Conservation (phyloP, 1,140 invertebrate species). For the Acyrthosiphon pisum region DNA sequence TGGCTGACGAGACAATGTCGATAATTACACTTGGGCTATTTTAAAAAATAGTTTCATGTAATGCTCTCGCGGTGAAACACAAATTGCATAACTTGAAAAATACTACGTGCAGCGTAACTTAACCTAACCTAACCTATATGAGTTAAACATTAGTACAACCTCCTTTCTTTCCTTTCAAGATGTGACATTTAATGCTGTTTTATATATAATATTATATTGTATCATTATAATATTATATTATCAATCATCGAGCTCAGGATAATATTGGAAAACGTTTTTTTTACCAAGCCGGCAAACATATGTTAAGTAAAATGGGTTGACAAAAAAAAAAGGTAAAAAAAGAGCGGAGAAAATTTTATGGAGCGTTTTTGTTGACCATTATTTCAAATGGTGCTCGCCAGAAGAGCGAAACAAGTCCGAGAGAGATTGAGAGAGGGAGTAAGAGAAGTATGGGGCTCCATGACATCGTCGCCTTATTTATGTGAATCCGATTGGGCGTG, state of each 20-base stretch:
- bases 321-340: neutral
- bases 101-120: neutral
- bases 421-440: neutral
- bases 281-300: neutral
- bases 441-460: neutral
- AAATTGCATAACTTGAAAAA: neutral
- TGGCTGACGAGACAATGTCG: neutral
- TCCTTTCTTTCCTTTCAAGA: neutral
- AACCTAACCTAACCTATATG: neutral
- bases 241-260: neutral
- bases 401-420: neutral
- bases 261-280: neutral
- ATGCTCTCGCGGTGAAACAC: too few species aligned
- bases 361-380: too few species aligned
- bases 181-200: neutral
- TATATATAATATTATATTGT: too few species aligned
- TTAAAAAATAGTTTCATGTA: neutral
- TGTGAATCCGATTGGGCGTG: constrained; percentile 36
- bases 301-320: neutral
- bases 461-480: constrained; percentile 45
- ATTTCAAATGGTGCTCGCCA: too few species aligned
- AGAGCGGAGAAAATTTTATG: neutral
- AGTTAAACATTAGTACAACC: neutral
- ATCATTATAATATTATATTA: neutral
- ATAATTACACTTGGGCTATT: neutral